These are phyloP conservation scores for Piezodorus guildinii DNA, from an alignment of 1,140 invertebrate species.

Conservation along the genomic window DNA sequence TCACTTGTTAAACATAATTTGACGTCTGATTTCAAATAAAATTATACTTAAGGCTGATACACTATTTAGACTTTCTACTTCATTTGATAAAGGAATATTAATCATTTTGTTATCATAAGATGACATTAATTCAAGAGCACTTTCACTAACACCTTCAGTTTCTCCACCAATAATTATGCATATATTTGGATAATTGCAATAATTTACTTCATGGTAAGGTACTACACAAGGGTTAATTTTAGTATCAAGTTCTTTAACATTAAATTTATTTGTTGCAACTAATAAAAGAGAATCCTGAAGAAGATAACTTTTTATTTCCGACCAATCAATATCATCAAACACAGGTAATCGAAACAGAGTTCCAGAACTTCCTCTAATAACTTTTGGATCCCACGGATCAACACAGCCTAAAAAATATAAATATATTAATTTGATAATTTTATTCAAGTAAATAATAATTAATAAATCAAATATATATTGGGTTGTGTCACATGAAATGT, in stretches of 20 bases:
- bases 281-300: constrained; percentile 23
- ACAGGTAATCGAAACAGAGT: constrained; percentile 73
- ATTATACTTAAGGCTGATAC: constrained; percentile 69
- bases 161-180: constrained; percentile 77
- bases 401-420: constrained; percentile 55
- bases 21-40: constrained; percentile 71
- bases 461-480: no score
- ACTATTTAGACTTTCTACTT: constrained; percentile 76
- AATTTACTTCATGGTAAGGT: constrained; percentile 52
- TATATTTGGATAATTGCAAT: constrained; percentile 38
- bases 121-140: constrained; percentile 46
- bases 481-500: no score
- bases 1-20: constrained; percentile 34
- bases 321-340: constrained; percentile 48
- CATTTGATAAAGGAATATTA: constrained; percentile 63
- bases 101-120: constrained; percentile 47
- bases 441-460: no score
- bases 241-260: constrained; percentile 22
- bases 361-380: constrained; percentile 65
- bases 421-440: no score
- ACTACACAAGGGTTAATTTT: constrained; percentile 38
- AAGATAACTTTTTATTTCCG: constrained; percentile 43
- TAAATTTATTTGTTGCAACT: constrained; percentile 10
- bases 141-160: constrained; percentile 65
- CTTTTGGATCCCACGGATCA: constrained; percentile 80